Conservation (phyloP, 1,140 invertebrate species). For the Megathymus violae region DNA sequence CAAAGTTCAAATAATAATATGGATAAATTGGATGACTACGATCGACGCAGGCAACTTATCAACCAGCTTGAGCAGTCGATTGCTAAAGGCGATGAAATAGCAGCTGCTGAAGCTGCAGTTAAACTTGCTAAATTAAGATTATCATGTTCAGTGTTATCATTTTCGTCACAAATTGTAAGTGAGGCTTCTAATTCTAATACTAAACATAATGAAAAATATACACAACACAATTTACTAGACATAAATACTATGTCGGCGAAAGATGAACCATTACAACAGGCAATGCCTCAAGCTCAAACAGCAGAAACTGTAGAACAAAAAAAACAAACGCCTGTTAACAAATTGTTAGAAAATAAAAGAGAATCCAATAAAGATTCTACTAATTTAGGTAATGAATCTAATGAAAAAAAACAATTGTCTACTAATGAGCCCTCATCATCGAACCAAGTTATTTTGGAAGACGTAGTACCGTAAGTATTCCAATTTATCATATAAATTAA, state of each 20-base stretch:
- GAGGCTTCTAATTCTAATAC: constrained; percentile 38
- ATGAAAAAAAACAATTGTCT: not conserved
- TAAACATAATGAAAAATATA: constrained; percentile 25
- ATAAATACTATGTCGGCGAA: constrained; percentile 1
- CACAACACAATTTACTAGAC: constrained; percentile 5
- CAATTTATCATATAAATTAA: too few relatives aligned
- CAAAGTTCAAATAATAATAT: constrained; percentile 23
- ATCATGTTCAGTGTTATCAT: constrained; percentile 74
- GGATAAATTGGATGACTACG: constrained; percentile 53
- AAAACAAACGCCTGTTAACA: too few relatives aligned
- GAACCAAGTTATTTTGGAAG: not conserved
- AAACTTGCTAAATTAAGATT: constrained; percentile 71
- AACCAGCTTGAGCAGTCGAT: constrained; percentile 76
- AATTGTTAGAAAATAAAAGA: not conserved
- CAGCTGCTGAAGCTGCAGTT: constrained; percentile 70
- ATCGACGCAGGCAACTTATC: constrained; percentile 63
- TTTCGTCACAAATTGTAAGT: constrained; percentile 71
- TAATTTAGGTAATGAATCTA: not conserved
- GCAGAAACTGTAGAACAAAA: not conserved
- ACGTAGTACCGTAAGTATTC: constrained; percentile 42
- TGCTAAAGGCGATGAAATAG: constrained; percentile 68
- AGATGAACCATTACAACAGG: constrained; percentile 11
- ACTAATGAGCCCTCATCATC: constrained; percentile 7
- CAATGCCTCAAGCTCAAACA: not conserved
- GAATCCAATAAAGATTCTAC: not conserved